Evolutionary conservation across 2,113 vertebrate species (phyloP), one percentile per base, ranked within the genome.

Genomic region (Ahaetulla prasina): DNA sequence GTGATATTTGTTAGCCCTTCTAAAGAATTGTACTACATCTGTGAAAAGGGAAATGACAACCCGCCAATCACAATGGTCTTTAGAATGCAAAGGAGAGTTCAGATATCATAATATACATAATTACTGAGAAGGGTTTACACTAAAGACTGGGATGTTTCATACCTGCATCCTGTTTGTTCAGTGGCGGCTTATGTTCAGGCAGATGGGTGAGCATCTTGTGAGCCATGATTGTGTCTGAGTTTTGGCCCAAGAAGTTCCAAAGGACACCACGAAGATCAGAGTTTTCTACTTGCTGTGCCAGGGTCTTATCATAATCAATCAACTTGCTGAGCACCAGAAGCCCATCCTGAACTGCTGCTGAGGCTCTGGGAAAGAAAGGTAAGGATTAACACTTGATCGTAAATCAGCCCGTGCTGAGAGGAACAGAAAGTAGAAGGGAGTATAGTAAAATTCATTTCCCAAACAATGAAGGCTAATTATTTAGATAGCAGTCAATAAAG

Each of bases 321-420:
- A 99, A 98, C 97, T 98, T 97, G 95, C 97, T 98, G 95, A 99
- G 95, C 54, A 99, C 97, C 60, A 99, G 97, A 85, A 99, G 96
- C 2, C 99, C 99, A 4, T 98, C 98, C 63, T 95, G 97, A 90
- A 99, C 98, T 0, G 98, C 98, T 1, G 97, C 96, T 18, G 95
- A 95, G 91, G 98, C 98, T 95, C 99, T 99, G 92, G 53, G 43
- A 39, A 89, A 39, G 91, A 80, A 6, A 85, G 87, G 12, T 12
- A 47, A 57, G 39, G 63, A 45, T 25, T 47, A 86, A 53, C 9
- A 12, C 10, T 2, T 30, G n/a, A 22, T 74, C 4, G 2, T 3
- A 95, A 74, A 60, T 97, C 96, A 0, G 92, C 94, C 54, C 94
- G 94, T 39, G 60, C 90, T 0, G 3, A 95, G 0, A 60, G 2